Base-by-base conservation (phyloP, 2,113 vertebrate genomes). In the Panthera tigris region DNA sequence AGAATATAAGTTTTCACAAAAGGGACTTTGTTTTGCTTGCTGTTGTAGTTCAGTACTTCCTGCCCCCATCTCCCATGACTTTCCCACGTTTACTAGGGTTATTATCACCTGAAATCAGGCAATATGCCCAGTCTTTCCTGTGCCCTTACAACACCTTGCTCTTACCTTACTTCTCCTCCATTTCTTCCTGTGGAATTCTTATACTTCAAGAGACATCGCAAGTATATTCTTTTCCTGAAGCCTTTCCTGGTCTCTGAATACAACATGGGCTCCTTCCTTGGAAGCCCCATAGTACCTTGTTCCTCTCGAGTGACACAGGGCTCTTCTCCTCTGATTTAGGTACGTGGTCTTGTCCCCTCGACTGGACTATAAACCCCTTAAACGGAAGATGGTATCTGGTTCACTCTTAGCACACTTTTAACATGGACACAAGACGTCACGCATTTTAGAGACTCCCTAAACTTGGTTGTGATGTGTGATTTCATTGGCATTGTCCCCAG, bases 401-500 rank as follows among this genome's bases (percentile, higher is more conserved):
- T 92, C 31, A 10, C n/a, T 29, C 41, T 13, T 0, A 14, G 29
- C 89, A 63, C 50, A 65, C 31, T 65, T 13, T 1, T 2, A 21
- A 76, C 52, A 65, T 7, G 1, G 5, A 27, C n/a, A 6, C 29
- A 52, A 31, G 55, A 82, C 39, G 71, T 45, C 86, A 13, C 5
- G 1, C 14, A 33, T 13, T 4, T 19, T 12, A 55, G 36, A 41
- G 8, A 29, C 27, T 86, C 68, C 3, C 4, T 71, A 31, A 90
- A 78, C 74, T 84, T 57, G 69, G 90, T 45, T 36, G 45, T 69
- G 50, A 68, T 73, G 94, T 96, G 87, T 91, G 25, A 85, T 94
- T 79, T 93, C 82, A 39, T 87, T 96, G 96, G 95, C 96, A 31
- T n/a, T n/a, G 39, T 95, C 94, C 97, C 92, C 95, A 91, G 98